A percentile compares a stretch with the other conserved stretches of the same genome.
Conservation (phyloP, 2,797 vertebrate species). For the Apodemus agrarius region DNA sequence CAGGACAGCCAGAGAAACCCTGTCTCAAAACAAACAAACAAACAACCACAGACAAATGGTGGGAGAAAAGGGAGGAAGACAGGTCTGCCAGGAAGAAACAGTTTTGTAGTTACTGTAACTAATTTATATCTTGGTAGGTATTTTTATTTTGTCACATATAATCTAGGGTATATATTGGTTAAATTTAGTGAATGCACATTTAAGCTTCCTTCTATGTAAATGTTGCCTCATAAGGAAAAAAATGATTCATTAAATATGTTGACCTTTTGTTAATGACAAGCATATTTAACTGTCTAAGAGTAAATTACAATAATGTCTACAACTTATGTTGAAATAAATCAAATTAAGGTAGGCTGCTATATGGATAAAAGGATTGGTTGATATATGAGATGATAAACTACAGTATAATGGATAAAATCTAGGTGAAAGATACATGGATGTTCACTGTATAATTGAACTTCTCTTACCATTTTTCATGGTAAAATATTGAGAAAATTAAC, state of each 20-base stretch:
- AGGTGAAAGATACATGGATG: background rate
- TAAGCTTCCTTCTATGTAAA: constrained; percentile 50
- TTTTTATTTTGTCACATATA: background rate
- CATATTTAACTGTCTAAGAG: background rate
- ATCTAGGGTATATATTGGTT: background rate
- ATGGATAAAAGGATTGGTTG: background rate
- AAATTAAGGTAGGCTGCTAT: constrained; percentile 1
- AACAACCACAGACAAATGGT: background rate
- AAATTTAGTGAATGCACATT: constrained; percentile 2
- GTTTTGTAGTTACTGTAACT: background rate
- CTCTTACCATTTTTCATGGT: constrained; percentile 24
- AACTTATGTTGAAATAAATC: constrained; percentile 40
- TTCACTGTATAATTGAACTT: background rate
- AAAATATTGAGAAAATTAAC: constrained; percentile 39
- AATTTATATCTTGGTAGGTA: background rate
- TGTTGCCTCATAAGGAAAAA: constrained; percentile 52
- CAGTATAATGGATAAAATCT: background rate
- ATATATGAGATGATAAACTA: background rate
- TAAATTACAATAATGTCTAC: constrained; percentile 23
- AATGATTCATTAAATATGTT: constrained; percentile 25
- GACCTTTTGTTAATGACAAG: constrained; percentile 18
- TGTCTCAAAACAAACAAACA: background rate
- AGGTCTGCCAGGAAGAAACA: background rate
- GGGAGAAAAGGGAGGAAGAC: background rate
- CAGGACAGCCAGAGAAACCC: no score